These are phyloP conservation scores for Chydorus sphaericus DNA, from an alignment of 2,888 invertebrate genomes.

Conservation along the genomic window DNA sequence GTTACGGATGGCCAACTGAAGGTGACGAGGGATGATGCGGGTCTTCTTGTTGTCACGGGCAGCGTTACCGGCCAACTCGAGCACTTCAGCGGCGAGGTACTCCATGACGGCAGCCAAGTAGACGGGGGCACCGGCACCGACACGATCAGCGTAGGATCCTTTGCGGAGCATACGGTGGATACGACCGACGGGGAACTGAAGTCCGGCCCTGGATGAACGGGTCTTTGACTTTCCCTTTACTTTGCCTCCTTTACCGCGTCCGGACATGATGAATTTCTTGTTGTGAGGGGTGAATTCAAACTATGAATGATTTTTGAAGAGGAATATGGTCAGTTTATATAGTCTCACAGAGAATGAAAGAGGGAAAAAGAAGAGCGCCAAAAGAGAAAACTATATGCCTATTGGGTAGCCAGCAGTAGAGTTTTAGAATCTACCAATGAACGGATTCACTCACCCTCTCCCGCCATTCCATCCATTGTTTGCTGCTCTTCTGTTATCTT, in stretches of 20 bases:
- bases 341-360: too few relatives aligned
- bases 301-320: too few relatives aligned
- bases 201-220: slow-evolving; percentile 27
- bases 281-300: too few relatives aligned
- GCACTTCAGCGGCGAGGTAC: slow-evolving; percentile 49
- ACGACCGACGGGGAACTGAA: slow-evolving; percentile 23
- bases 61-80: slow-evolving; percentile 46
- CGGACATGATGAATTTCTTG: too few relatives aligned
- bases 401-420: too few relatives aligned
- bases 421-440: too few relatives aligned
- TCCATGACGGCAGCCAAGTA: slow-evolving; percentile 37
- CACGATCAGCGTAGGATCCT: slow-evolving; percentile 27
- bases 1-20: slow-evolving; percentile 32
- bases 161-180: slow-evolving; percentile 24
- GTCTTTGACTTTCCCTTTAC: slow-evolving; percentile 37
- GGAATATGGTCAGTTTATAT: too few relatives aligned
- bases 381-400: too few relatives aligned
- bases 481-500: too few relatives aligned
- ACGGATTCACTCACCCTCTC: too few relatives aligned
- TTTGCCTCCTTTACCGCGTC: slow-evolving; percentile 8
- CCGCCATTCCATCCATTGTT: too few relatives aligned
- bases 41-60: slow-evolving; percentile 49
- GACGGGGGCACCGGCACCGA: slow-evolving; percentile 28
- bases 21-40: slow-evolving; percentile 35
- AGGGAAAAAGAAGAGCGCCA: too few relatives aligned